Base-by-base conservation (phyloP, 1,140 invertebrate genomes). In the Leptopilina boulardi region DNA sequence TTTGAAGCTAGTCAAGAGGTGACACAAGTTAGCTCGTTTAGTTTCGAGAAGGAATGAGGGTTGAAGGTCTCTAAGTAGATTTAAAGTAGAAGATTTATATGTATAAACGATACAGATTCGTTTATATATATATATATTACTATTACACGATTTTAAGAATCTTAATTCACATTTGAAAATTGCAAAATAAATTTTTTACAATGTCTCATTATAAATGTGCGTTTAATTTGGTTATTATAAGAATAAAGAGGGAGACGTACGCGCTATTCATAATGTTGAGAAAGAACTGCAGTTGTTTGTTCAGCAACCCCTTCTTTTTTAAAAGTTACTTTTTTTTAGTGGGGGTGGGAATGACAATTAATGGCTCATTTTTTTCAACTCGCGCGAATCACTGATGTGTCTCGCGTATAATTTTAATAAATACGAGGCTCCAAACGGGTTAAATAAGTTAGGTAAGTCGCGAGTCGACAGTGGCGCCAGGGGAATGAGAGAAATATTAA, bases 401-500 rank as follows among this genome's bases (percentile, higher is more conserved):
- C n/a, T n/a, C 81, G 80, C 75, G 83, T 86, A 80, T 87, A 85
- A 86, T 86, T 87, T 87, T 84, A 86, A 87, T 84, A 84, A 87
- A 87, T 85, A 82, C 79, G 79, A 82, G 80, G 80, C 80, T 82
- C 79, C 77, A 83, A n/a, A 85, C 80, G 84, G 82, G 83, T 85
- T 85, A 86, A 85, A 84, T 85, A 86, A 89, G 87, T 89, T 87
- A 85, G 81, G 82, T 85, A 84, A 86, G 84, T 84, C 82, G 82
- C 72, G 80, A 85, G 82, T 84, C 85, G 84, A 85, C 83, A 84
- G 83, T 84, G 88, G 88, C 89, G 88, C 89, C 89, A 86, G 80
- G 87, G 85, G 87, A 87, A 84, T 75, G 82, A 86, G 87, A 88
- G 89, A 90, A 91, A 89, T 89, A 90, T 90, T 90, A 90, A 90